Percentiles rank a stretch among this genome's conserved stretches.
These are phyloP conservation scores for Montipora foliosa DNA, from an alignment of 64 coral and sea anemone genomes.

Conservation along the genomic window DNA sequence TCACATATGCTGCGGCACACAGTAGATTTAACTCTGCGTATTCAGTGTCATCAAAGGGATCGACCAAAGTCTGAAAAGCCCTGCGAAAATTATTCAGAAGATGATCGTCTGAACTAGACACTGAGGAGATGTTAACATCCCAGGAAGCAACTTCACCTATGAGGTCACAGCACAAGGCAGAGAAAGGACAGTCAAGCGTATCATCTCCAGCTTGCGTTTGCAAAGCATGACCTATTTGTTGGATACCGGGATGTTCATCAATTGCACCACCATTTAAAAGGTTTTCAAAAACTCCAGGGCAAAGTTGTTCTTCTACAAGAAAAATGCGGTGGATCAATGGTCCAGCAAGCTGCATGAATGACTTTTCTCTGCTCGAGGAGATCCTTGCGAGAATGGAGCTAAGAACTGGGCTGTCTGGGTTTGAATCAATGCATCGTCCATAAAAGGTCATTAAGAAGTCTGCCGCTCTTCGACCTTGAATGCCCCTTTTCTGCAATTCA, in stretches of 20 bases:
- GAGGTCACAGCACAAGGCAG: conserved; percentile 89
- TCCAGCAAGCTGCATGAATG: conserved; percentile 54
- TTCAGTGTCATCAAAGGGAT: background rate
- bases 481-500: conserved; percentile 45
- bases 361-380: conserved; percentile 45
- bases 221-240: conserved; percentile 61
- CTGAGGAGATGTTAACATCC: conserved; percentile 34
- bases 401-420: conserved; percentile 80
- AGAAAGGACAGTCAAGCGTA: conserved; percentile 59
- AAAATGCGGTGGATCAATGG: conserved; percentile 78
- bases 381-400: conserved; percentile 70
- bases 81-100: conserved; percentile 53
- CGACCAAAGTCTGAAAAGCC: conserved; percentile 40
- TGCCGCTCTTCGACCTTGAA: conserved; percentile 28
- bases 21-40: conserved; percentile 42
- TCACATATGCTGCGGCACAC: conserved; percentile 73
- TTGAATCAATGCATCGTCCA: conserved; percentile 82
- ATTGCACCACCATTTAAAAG: conserved; percentile 40
- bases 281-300: conserved; percentile 59
- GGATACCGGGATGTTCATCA: conserved; percentile 69
- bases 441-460: conserved; percentile 77
- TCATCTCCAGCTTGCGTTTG: background rate
- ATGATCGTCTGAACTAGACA: conserved; percentile 65
- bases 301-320: conserved; percentile 57
- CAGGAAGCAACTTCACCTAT: conserved; percentile 79